These are phyloP conservation scores for Drosophila dives DNA, from an alignment of 2,888 invertebrate species.

Conservation along the genomic window DNA sequence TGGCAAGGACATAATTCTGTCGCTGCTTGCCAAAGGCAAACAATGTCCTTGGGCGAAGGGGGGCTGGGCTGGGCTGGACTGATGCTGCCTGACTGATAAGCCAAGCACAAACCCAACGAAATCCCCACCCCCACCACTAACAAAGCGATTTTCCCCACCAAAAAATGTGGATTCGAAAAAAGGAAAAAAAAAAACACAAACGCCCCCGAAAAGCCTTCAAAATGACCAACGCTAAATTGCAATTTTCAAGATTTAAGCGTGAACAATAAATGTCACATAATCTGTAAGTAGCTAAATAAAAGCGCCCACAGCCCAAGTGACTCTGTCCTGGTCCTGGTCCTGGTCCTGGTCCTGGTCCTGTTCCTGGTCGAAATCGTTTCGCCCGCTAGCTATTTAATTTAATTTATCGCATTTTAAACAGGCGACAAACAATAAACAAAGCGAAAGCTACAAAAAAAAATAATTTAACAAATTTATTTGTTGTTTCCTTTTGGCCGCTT, in stretches of 20 bases:
- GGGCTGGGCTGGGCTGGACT: conserved; percentile 29
- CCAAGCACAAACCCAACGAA: conserved; percentile 8
- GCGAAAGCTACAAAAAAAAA: conserved; percentile 48
- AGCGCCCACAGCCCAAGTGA: conserved; percentile 53
- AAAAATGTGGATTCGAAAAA: conserved; percentile 13
- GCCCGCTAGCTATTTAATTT: conserved; percentile 66
- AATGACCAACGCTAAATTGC: conserved; percentile 72
- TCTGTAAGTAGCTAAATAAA: conserved; percentile 83
- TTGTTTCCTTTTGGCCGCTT: conserved; percentile 47
- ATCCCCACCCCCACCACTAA: neutral
- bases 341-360: neutral
- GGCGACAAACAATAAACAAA: conserved; percentile 64
- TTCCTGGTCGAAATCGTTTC: conserved; percentile 13
- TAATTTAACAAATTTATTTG: conserved; percentile 72
- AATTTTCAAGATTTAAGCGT: conserved; percentile 83
- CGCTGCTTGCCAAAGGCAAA: conserved; percentile 42
- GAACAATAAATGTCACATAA: conserved; percentile 85
- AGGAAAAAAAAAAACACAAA: neutral
- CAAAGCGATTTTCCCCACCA: conserved; percentile 14
- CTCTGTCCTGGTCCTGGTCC: neutral
- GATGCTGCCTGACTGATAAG: conserved; percentile 67
- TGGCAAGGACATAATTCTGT: conserved; percentile 69
- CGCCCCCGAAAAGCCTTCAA: conserved; percentile 12
- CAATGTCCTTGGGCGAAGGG: conserved; percentile 66
- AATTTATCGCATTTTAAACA: conserved; percentile 81